phyloP scores from a whole-genome alignment of 2,113 vertebrate genomes.

The Pollachius pollachius region DNA sequence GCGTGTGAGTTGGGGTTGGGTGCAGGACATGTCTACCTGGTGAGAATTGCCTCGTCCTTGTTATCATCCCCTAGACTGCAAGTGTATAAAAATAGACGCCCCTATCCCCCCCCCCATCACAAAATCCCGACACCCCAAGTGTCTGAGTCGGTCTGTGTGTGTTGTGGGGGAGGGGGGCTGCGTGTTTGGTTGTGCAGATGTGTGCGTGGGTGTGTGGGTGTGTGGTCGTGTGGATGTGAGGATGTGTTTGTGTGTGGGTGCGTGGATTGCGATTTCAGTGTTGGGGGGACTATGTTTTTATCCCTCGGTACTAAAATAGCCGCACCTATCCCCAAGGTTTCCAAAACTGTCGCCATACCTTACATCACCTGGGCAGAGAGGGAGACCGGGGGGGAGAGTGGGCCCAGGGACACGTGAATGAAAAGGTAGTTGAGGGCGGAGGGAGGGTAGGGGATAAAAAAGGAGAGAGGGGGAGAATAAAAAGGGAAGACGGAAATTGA shows the following conservation, averaged over 20 bases:
- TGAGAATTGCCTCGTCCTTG: no score
- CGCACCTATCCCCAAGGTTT: conserved; percentile 56
- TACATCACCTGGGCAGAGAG: conserved; percentile 46
- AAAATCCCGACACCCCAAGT: background rate
- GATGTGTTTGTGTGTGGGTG: conserved; percentile 22
- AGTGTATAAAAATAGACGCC: no score
- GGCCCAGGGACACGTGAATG: conserved; percentile 1
- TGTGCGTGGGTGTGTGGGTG: conserved; percentile 2
- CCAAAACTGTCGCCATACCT: conserved; percentile 50
- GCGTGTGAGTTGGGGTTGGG: no score
- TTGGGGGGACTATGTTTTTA: conserved; percentile 17
- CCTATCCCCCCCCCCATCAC: no score
- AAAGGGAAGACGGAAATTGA: background rate
- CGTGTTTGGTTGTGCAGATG: background rate
- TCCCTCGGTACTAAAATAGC: conserved; percentile 49
- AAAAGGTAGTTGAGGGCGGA: conserved; percentile 24
- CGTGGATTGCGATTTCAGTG: no score
- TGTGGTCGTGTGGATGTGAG: background rate
- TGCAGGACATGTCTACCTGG: no score
- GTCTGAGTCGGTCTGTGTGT: no score
- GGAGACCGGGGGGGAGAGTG: conserved; percentile 1
- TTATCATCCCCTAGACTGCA: no score
- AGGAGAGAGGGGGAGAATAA: background rate
- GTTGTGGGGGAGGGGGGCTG: background rate
- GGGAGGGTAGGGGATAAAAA: conserved; percentile 10